Evolutionary conservation across 2,113 vertebrate species (phyloP).

Genomic region (Saccopteryx bilineata): DNA sequence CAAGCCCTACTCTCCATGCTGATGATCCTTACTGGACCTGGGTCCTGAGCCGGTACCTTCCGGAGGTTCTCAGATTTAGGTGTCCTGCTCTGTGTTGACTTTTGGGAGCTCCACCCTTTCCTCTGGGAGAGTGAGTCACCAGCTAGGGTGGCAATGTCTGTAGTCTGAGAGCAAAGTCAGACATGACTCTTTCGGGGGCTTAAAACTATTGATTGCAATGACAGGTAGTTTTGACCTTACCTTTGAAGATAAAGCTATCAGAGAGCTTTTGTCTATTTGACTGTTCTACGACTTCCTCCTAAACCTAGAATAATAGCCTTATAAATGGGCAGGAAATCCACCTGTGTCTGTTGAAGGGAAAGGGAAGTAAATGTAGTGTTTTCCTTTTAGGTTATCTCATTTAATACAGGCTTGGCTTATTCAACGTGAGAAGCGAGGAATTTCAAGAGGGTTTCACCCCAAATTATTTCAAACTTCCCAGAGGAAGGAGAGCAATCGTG

Average conservation of each 20-base stretch:
- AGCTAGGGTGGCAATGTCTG: not conserved
- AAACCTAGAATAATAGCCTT: constrained; percentile 2
- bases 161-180: constrained; percentile 34
- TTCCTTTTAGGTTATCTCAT: not conserved
- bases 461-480: not conserved
- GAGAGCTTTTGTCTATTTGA: not conserved
- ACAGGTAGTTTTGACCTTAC: not conserved
- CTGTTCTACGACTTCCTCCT: constrained; percentile 15
- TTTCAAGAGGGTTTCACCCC: not conserved
- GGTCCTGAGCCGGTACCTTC: not conserved
- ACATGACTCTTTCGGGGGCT: not conserved
- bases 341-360: not conserved
- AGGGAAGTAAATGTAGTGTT: accelerated
- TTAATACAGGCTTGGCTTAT: not conserved
- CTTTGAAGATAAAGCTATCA: not conserved
- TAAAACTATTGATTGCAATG: not conserved
- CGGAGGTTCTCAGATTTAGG: constrained; percentile 34
- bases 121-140: constrained; percentile 64
- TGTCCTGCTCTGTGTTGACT: constrained; percentile 49
- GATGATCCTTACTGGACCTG: accelerated
- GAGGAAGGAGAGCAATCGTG: not conserved
- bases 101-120: constrained; percentile 57
- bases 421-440: not conserved
- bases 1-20: not conserved
- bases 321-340: not conserved